These are phyloP conservation scores for Urophycis tenuis DNA, from an alignment of 2,797 vertebrate species.

Conservation along the genomic window DNA sequence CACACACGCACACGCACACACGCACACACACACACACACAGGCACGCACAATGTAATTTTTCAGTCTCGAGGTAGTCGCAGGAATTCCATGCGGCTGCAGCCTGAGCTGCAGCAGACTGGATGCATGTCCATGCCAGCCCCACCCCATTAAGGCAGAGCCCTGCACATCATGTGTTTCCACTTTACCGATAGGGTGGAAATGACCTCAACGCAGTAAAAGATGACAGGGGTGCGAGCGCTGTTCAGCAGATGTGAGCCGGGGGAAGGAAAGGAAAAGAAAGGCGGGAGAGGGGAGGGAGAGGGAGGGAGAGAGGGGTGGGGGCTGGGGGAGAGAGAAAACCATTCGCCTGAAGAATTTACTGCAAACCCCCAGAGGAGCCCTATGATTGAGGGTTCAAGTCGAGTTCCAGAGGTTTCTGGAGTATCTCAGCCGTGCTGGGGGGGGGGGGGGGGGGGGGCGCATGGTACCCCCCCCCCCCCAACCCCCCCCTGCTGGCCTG, in stretches of 20 bases:
- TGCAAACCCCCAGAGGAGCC: slow-evolving; percentile 66
- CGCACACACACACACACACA: too few species aligned
- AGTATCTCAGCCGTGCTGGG: slow-evolving; percentile 60
- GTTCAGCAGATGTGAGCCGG: slow-evolving; percentile 72
- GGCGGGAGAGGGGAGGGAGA: slow-evolving; percentile 33
- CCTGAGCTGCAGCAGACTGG: slow-evolving; percentile 56
- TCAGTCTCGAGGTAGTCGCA: slow-evolving; percentile 46
- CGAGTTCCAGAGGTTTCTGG: slow-evolving; percentile 68
- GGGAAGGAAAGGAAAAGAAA: slow-evolving; percentile 43
- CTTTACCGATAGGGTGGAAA: slow-evolving; percentile 74
- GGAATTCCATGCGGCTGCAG: slow-evolving; percentile 50
- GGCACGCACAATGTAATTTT: slow-evolving; percentile 42
- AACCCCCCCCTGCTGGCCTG: slow-evolving; percentile 31
- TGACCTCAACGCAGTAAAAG: slow-evolving; percentile 77
- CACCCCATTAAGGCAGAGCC: slow-evolving; percentile 65
- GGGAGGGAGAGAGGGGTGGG: not conserved
- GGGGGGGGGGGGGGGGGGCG: not conserved
- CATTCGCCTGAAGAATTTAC: slow-evolving; percentile 73
- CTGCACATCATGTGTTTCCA: slow-evolving; percentile 72
- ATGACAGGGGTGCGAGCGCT: slow-evolving; percentile 71
- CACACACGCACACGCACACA: too few species aligned
- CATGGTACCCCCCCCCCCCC: slow-evolving; percentile 22
- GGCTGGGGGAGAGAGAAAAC: slow-evolving; percentile 61
- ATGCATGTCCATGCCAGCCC: slow-evolving; percentile 64
- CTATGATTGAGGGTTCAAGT: slow-evolving; percentile 72